Conservation (phyloP, 2,797 vertebrate genomes). For the Pipistrellus kuhlii region DNA sequence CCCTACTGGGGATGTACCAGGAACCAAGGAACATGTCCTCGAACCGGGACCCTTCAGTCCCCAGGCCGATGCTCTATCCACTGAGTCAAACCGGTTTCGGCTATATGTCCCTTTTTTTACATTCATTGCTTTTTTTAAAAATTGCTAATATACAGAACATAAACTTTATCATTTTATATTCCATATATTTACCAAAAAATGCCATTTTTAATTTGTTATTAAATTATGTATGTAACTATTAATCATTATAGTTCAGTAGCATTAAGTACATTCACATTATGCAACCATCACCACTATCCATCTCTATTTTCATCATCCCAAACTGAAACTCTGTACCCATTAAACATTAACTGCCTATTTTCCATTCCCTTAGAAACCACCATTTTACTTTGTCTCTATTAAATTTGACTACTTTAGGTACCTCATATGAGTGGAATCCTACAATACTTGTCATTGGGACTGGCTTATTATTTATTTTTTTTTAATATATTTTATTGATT, state of each 20-base stretch:
- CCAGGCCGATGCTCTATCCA: too few relatives aligned
- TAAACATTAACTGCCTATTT: not conserved
- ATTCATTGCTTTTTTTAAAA: not conserved
- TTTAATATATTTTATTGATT: too few relatives aligned
- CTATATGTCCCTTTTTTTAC: too few relatives aligned
- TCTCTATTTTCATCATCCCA: not conserved
- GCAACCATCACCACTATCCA: not conserved
- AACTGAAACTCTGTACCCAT: not conserved
- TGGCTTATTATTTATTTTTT: not conserved
- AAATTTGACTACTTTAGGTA: not conserved
- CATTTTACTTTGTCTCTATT: not conserved
- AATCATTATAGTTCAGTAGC: not conserved
- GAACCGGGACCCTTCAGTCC: too few relatives aligned
- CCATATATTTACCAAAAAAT: too few relatives aligned
- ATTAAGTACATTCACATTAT: not conserved
- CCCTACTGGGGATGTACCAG: too few relatives aligned
- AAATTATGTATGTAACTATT: not conserved
- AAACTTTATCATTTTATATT: constrained; percentile 4
- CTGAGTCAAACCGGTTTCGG: too few relatives aligned
- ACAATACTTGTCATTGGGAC: not conserved
- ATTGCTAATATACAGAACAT: not conserved
- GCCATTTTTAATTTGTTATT: not conserved
- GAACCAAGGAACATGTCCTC: too few relatives aligned
- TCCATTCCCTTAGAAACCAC: not conserved
- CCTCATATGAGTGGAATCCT: not conserved